Evolutionary conservation across 1,140 invertebrate genomes (phyloP).

Genomic region (Cryptotermes secundus): DNA sequence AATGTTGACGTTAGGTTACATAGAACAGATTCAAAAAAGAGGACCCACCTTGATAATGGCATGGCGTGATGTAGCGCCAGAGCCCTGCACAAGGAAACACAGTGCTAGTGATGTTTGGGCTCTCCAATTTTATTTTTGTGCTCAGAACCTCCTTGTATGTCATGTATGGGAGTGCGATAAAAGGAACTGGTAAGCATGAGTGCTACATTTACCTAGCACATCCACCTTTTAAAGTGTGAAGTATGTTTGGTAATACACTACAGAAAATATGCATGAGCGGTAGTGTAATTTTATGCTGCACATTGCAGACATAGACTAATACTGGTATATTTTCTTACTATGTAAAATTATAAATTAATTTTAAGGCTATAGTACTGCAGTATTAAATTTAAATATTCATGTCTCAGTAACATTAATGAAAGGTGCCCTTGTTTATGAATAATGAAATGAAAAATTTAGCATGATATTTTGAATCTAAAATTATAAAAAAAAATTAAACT

Average conservation of each 20-base stretch:
- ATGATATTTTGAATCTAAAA: not conserved
- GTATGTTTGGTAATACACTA: not conserved
- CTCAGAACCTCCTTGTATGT: too few species aligned
- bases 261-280: too few species aligned
- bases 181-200: too few species aligned
- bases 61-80: slow-evolving; percentile 48
- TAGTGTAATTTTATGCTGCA: too few species aligned
- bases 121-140: too few species aligned
- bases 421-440: not conserved
- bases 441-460: not conserved
- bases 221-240: not conserved
- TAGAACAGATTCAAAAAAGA: slow-evolving; percentile 53
- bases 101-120: too few species aligned
- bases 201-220: too few species aligned
- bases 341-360: not conserved
- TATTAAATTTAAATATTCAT: not conserved
- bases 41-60: slow-evolving; percentile 56
- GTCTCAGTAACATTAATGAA: not conserved
- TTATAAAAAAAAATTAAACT: too few species aligned
- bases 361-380: not conserved
- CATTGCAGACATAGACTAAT: not conserved
- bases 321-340: slow-evolving; percentile 13
- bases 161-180: not conserved
- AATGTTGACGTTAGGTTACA: slow-evolving; percentile 37
- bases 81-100: too few species aligned